Percentiles rank a stretch among this genome's conserved stretches.
These are phyloP conservation scores for Pelagia noctiluca DNA, from an alignment of 30 jellyfish, hydroid and myxozoan genomes.

Conservation along the genomic window DNA sequence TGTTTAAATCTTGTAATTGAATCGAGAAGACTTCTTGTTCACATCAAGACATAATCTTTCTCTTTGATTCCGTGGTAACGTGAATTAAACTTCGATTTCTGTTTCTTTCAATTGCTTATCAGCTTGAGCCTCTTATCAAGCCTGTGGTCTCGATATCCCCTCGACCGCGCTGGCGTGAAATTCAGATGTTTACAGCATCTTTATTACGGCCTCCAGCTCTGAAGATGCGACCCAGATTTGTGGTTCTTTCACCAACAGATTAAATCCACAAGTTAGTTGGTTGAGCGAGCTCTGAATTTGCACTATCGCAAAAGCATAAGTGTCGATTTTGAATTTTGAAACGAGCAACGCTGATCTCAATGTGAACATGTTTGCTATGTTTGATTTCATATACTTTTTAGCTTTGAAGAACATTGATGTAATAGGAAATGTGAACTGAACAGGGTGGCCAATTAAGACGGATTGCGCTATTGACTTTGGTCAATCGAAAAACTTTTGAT, in stretches of 20 bases:
- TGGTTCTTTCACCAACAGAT: conserved; percentile 8
- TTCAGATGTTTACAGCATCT: conserved; percentile 1
- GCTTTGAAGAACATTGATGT: no score
- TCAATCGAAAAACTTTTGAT: no score
- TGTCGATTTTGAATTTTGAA: no score
- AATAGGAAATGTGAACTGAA: no score
- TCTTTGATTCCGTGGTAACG: not conserved
- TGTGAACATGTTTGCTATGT: no score
- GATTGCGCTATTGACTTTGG: no score
- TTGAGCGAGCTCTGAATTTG: no score
- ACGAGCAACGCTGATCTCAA: no score
- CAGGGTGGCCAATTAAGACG: no score
- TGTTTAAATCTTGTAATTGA: not conserved
- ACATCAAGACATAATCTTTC: conserved; percentile 2
- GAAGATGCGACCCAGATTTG: conserved; percentile 4
- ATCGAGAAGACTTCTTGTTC: conserved; percentile 6
- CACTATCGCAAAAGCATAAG: no score
- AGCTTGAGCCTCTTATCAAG: conserved; percentile 1
- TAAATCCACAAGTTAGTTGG: no score
- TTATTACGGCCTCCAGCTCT: conserved; percentile 7
- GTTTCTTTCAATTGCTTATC: not conserved
- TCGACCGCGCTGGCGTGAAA: conserved; percentile 16
- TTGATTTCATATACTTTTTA: no score
- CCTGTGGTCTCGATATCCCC: not conserved
- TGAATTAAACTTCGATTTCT: conserved; percentile 9